Conservation (phyloP, 2,797 vertebrate species). For the Pempheris klunzingeri region DNA sequence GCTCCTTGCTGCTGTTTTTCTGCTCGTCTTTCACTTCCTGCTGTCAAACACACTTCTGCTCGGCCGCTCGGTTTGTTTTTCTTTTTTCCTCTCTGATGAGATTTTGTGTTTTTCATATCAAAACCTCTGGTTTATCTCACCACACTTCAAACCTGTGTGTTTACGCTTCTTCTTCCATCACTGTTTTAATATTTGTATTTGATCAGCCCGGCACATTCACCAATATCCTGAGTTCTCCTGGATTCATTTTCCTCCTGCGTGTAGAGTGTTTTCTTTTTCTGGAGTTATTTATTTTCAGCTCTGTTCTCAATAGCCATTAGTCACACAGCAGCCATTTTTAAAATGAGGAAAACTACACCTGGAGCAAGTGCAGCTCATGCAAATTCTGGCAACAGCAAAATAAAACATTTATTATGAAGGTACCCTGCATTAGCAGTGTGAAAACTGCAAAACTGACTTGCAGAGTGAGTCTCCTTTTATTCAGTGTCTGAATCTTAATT, state of each 20-base stretch:
- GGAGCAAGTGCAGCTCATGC: neutral
- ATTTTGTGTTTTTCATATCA: conserved; percentile 3
- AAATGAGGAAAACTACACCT: neutral
- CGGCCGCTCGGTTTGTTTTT: conserved; percentile 1
- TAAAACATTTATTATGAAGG: neutral
- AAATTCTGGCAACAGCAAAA: neutral
- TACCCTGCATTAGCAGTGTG: neutral
- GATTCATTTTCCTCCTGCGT: neutral
- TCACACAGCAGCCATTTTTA: neutral
- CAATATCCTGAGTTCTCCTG: conserved; percentile 21
- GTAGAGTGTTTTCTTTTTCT: neutral
- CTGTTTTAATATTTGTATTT: conserved; percentile 59
- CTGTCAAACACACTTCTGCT: neutral
- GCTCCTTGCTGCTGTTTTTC: neutral
- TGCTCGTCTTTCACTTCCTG: neutral
- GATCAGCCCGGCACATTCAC: conserved; percentile 30
- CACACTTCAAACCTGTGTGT: neutral
- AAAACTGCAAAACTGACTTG: neutral
- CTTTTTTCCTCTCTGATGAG: conserved; percentile 29
- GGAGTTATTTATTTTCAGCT: conserved; percentile 21
- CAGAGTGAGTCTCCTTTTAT: no score
- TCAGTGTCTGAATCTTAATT: neutral
- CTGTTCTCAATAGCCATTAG: conserved; percentile 2
- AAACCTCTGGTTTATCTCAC: conserved; percentile 18
- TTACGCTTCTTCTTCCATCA: conserved; percentile 28